Conservation (phyloP, 2,113 vertebrate genomes). For the Cephalopholis sonnerati region DNA sequence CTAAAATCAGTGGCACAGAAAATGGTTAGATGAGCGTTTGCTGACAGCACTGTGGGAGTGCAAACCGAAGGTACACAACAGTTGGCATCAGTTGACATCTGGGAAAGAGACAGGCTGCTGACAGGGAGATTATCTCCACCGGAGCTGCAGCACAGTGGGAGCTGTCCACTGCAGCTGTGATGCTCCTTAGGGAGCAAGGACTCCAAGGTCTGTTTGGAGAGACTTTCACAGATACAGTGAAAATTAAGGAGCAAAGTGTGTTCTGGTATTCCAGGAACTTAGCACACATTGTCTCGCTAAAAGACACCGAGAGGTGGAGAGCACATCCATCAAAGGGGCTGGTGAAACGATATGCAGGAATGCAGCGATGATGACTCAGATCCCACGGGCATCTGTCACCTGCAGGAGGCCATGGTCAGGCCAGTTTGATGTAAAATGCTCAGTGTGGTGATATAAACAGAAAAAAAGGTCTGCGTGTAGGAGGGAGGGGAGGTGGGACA, state of each 20-base stretch:
- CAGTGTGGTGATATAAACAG: slow-evolving; percentile 40
- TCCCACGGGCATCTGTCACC: slow-evolving; percentile 38
- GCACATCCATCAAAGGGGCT: slow-evolving; percentile 29
- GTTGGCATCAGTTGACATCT: slow-evolving; percentile 72
- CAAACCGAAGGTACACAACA: slow-evolving; percentile 65
- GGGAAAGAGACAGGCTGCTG: slow-evolving; percentile 74
- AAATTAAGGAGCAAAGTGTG: slow-evolving; percentile 55
- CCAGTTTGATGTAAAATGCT: slow-evolving; percentile 38
- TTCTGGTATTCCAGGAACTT: slow-evolving; percentile 37
- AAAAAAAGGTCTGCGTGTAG: neutral
- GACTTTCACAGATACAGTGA: slow-evolving; percentile 25
- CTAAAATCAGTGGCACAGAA: slow-evolving; percentile 44
- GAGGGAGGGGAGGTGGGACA: neutral
- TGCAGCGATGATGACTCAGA: slow-evolving; percentile 45
- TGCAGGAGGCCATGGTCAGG: slow-evolving; percentile 34
- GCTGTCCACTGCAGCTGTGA: slow-evolving; percentile 66
- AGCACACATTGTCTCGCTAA: slow-evolving; percentile 24
- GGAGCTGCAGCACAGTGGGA: slow-evolving; percentile 64
- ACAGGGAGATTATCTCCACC: slow-evolving; percentile 81
- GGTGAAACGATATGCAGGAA: slow-evolving; percentile 43
- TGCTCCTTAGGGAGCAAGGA: slow-evolving; percentile 64
- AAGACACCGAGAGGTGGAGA: slow-evolving; percentile 16
- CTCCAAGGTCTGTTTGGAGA: slow-evolving; percentile 51
- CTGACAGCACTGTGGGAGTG: slow-evolving; percentile 68
- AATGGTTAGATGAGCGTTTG: slow-evolving; percentile 49